These are phyloP conservation scores for Spisula solida DNA, from an alignment of 2,888 invertebrate species.

Conservation along the genomic window DNA sequence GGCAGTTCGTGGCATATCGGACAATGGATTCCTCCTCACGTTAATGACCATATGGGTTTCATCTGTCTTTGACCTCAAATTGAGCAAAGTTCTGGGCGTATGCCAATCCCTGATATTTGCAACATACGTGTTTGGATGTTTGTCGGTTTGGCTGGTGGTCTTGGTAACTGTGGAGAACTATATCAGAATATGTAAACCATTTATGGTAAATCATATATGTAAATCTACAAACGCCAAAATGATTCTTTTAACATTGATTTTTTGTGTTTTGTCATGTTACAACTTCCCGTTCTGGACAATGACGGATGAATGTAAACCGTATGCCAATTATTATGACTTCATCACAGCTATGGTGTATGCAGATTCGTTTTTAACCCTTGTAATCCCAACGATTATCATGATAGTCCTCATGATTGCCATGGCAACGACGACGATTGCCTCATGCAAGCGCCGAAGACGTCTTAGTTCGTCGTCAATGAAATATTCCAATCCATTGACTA, in stretches of 20 bases:
- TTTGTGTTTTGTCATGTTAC: conserved; percentile 71
- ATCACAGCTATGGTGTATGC: conserved; percentile 72
- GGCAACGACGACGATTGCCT: conserved; percentile 23
- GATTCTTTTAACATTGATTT: conserved; percentile 61
- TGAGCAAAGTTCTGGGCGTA: conserved; percentile 87
- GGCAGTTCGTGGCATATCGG: conserved; percentile 92
- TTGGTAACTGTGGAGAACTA: conserved; percentile 95
- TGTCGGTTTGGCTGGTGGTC: conserved; percentile 90
- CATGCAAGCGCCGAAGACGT: conserved; percentile 31
- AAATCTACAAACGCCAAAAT: conserved; percentile 72
- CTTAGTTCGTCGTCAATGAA: conserved; percentile 3
- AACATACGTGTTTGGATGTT: conserved; percentile 87
- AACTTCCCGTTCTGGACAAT: conserved; percentile 79
- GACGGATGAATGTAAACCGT: conserved; percentile 60
- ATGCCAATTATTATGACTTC: conserved; percentile 45
- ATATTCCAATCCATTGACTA: conserved; percentile 38
- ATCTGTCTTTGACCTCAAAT: conserved; percentile 41
- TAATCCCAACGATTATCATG: conserved; percentile 45
- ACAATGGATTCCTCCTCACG: conserved; percentile 92
- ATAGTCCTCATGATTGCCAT: conserved; percentile 42
- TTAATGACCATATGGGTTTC: conserved; percentile 88
- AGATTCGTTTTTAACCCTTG: conserved; percentile 62
- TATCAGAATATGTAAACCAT: conserved; percentile 93
- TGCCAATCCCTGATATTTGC: conserved; percentile 93
- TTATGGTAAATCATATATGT: conserved; percentile 87